Percentiles rank a stretch among this genome's conserved stretches.
phyloP scores from a whole-genome alignment of 2,888 invertebrate genomes.

The Tanypteryx hageni region DNA sequence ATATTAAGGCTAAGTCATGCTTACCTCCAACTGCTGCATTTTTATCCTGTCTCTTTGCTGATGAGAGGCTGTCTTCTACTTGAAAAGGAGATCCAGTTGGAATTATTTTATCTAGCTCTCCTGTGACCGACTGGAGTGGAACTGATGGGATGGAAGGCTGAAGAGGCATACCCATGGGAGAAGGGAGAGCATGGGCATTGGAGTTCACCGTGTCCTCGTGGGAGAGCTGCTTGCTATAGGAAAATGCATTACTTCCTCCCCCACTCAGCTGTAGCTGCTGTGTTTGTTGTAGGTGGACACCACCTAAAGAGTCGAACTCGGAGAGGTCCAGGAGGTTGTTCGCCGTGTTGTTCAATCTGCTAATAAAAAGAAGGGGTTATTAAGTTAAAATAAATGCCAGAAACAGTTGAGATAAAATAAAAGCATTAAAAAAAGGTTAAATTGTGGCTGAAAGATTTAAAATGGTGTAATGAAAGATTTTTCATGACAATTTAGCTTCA shows the following conservation, averaged over 20 bases:
- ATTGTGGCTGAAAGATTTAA: too few relatives aligned
- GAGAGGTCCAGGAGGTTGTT: constrained; percentile 63
- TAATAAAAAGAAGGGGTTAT: neutral
- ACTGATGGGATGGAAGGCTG: constrained; percentile 57
- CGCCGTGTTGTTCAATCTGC: constrained; percentile 60
- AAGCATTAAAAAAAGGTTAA: too few relatives aligned
- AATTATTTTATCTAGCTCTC: constrained; percentile 52
- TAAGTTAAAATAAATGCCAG: too few relatives aligned
- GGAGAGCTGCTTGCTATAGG: constrained; percentile 61
- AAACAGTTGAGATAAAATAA: too few relatives aligned
- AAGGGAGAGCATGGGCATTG: constrained; percentile 42
- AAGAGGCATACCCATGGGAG: constrained; percentile 45
- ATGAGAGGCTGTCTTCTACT: constrained; percentile 49
- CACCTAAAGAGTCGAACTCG: constrained; percentile 31
- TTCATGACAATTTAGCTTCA: too few relatives aligned
- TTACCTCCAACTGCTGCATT: constrained; percentile 49
- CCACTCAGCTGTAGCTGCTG: constrained; percentile 59
- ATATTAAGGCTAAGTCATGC: neutral
- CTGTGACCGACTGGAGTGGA: constrained; percentile 57
- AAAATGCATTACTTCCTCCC: constrained; percentile 54
- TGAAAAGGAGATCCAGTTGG: constrained; percentile 56
- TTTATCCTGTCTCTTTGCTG: constrained; percentile 56
- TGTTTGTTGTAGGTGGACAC: constrained; percentile 49
- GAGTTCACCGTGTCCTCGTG: constrained; percentile 50
- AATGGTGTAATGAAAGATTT: too few relatives aligned